These are phyloP conservation scores for Callinectes sapidus DNA, from an alignment of 2,888 invertebrate species.

Conservation along the genomic window DNA sequence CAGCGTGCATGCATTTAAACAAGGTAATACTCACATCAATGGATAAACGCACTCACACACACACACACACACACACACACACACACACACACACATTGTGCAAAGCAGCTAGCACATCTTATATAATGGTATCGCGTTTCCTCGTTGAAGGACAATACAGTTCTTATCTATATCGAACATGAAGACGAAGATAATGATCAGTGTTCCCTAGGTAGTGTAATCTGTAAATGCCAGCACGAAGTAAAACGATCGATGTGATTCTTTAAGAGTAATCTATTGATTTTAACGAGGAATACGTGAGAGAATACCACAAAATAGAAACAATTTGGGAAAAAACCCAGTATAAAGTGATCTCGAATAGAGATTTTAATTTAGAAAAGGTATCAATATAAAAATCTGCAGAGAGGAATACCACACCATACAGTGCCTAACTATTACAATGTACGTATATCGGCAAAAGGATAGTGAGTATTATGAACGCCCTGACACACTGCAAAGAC, in stretches of 20 bases:
- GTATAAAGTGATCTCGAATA: too few species aligned
- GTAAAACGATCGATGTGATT: neutral
- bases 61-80: conserved; percentile 47
- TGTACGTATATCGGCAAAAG: neutral
- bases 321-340: too few species aligned
- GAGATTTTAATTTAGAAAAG: too few species aligned
- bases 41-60: conserved; percentile 31
- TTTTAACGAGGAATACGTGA: neutral
- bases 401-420: neutral
- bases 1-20: neutral
- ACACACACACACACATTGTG: conserved; percentile 27
- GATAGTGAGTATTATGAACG: neutral
- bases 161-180: neutral
- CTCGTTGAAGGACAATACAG: neutral
- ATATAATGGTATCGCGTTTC: neutral
- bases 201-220: neutral
- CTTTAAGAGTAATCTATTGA: neutral
- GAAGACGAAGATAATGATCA: neutral
- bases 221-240: neutral
- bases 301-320: too few species aligned
- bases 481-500: neutral
- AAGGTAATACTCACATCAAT: neutral
- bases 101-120: neutral
- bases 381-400: neutral
- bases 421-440: neutral